A percentile compares a stretch with the other conserved stretches of the same genome.
Conservation (phyloP, 2,888 invertebrate genomes). For the Meiosimyza decipiens region DNA sequence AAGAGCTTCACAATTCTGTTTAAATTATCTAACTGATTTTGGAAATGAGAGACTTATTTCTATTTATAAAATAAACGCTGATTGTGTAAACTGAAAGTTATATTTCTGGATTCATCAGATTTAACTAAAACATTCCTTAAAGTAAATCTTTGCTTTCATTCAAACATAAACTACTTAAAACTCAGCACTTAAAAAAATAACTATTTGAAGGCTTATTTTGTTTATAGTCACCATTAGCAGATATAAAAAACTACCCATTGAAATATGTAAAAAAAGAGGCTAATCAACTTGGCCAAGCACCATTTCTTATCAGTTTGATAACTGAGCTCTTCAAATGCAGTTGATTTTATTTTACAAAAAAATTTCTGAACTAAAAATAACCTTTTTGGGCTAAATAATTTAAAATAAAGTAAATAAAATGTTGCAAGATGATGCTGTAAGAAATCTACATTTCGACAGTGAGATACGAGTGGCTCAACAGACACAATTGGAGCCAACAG, state of each 20-base stretch:
- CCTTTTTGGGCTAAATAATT: background rate
- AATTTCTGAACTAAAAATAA: background rate
- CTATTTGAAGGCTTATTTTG: too few relatives aligned
- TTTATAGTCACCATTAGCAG: too few relatives aligned
- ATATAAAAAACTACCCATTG: background rate
- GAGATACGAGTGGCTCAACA: constrained; percentile 64
- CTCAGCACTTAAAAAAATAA: too few relatives aligned
- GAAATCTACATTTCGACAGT: constrained; percentile 63
- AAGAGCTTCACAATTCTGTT: too few relatives aligned
- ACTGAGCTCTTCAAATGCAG: constrained; percentile 19
- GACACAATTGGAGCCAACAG: constrained; percentile 55
- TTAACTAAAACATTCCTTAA: too few relatives aligned
- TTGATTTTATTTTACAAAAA: constrained; percentile 4
- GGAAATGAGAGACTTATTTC: too few relatives aligned
- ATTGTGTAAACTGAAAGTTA: too few relatives aligned
- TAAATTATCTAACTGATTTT: too few relatives aligned
- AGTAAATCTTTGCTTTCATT: too few relatives aligned
- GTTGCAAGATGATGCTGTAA: constrained; percentile 64
- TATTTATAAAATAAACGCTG: too few relatives aligned
- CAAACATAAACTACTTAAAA: too few relatives aligned
- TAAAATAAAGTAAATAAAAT: constrained; percentile 44
- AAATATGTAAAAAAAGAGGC: background rate
- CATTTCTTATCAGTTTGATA: constrained; percentile 22
- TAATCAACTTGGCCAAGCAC: background rate
- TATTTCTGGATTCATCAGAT: too few relatives aligned